Conservation (phyloP, 2,113 vertebrate species). For the Pithys albifrons region DNA sequence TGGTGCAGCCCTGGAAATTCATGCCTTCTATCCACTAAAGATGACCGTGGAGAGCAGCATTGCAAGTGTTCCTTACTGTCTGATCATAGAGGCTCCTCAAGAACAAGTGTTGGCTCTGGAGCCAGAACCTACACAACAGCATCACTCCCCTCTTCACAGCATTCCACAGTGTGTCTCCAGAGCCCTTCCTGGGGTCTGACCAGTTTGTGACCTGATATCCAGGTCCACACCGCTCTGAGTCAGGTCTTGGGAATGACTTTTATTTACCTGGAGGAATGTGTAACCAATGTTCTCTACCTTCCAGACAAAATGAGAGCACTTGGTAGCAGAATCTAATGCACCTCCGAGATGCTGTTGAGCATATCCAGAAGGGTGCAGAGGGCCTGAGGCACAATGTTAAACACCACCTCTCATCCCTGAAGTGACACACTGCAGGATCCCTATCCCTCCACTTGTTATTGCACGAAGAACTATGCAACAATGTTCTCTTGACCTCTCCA, state of each 20-base stretch:
- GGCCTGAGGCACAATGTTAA: background rate
- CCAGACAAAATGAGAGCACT: background rate
- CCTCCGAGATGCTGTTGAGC: background rate
- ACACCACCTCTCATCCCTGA: background rate
- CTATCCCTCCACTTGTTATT: background rate
- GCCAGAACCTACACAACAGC: background rate
- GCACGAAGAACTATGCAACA: accelerated
- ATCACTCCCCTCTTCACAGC: background rate
- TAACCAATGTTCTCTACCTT: background rate
- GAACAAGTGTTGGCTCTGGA: background rate
- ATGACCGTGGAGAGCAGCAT: background rate
- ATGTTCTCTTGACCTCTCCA: background rate
- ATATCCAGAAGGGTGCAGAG: background rate
- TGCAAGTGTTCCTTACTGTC: background rate
- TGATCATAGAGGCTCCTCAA: background rate
- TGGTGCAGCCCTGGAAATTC: background rate
- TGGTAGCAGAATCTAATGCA: background rate
- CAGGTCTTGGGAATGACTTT: background rate
- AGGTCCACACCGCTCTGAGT: background rate
- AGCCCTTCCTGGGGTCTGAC: background rate
- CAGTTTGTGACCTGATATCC: background rate
- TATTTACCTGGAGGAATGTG: accelerated
- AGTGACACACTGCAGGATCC: background rate
- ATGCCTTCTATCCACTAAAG: background rate
- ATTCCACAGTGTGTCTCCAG: background rate